Conservation (phyloP, 2,113 vertebrate genomes). For the Xyliphius kryptos region DNA sequence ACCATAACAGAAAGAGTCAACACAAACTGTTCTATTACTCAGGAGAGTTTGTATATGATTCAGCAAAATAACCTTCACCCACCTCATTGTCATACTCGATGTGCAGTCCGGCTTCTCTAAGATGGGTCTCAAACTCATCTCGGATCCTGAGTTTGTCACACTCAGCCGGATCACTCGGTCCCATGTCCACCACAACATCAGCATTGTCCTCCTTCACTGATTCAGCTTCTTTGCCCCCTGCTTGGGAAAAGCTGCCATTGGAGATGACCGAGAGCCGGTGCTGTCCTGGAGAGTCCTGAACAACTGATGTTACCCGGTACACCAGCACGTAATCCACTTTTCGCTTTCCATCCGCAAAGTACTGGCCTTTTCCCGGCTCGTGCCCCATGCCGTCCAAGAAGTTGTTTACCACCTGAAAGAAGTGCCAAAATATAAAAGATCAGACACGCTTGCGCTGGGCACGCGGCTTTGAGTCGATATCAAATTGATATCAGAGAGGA, state of each 20-base stretch:
- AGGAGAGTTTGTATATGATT: conserved; percentile 16
- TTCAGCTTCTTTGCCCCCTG: conserved; percentile 34
- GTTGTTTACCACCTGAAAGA: conserved; percentile 72
- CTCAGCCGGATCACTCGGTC: conserved; percentile 66
- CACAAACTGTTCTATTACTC: conserved; percentile 28
- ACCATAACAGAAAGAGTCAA: conserved; percentile 33
- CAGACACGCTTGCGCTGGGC: background rate
- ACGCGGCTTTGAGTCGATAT: conserved; percentile 23
- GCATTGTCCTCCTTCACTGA: conserved; percentile 26
- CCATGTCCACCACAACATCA: conserved; percentile 50
- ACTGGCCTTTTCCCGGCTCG: conserved; percentile 58
- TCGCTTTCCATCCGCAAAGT: conserved; percentile 78
- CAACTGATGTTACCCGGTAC: conserved; percentile 62
- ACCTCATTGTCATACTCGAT: conserved; percentile 82
- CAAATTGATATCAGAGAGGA: conserved; percentile 38
- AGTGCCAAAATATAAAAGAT: conserved; percentile 27
- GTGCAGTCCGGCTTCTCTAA: conserved; percentile 83
- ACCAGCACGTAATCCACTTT: conserved; percentile 91
- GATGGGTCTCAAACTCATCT: conserved; percentile 81
- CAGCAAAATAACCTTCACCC: conserved; percentile 49
- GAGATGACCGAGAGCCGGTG: conserved; percentile 64
- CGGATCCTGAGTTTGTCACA: conserved; percentile 76
- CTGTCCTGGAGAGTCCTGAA: conserved; percentile 7
- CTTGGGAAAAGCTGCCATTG: conserved; percentile 70
- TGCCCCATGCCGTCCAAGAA: conserved; percentile 55